Evolutionary conservation across 2,113 vertebrate species (phyloP).

Genomic region (Elgaria multicarinata): DNA sequence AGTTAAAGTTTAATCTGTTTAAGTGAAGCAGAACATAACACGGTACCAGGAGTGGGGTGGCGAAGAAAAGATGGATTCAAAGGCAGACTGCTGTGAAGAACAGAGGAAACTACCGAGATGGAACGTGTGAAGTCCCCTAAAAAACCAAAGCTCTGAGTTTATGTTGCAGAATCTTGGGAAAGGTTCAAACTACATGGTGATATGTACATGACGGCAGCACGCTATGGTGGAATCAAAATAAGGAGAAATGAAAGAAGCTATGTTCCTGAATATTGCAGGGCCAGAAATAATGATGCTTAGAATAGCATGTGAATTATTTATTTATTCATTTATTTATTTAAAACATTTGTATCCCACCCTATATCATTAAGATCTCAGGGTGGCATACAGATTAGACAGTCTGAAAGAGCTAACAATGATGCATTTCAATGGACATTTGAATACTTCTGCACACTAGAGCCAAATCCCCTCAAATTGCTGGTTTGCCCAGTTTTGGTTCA

Average conservation of each 20-base stretch:
- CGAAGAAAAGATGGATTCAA: slow-evolving; percentile 4
- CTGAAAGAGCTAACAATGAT: no score
- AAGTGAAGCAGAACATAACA: slow-evolving; percentile 1
- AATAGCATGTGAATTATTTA: background rate
- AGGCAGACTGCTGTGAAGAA: background rate
- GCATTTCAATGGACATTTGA: no score
- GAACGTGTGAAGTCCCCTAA: background rate
- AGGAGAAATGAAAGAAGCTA: background rate
- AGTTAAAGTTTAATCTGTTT: slow-evolving; percentile 18
- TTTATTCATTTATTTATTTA: no score
- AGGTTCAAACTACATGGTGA: background rate
- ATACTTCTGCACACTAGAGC: no score
- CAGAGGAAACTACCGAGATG: background rate
- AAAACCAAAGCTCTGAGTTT: background rate
- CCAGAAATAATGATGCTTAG: background rate
- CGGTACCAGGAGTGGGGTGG: background rate
- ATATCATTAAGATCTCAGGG: no score
- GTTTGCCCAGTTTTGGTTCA: background rate
- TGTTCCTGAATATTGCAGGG: background rate
- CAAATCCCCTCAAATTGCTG: background rate
- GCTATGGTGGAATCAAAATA: background rate
- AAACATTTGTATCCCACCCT: background rate
- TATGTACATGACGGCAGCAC: background rate
- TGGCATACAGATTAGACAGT: no score
- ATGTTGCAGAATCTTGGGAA: background rate